Evolutionary conservation across 2,797 vertebrate species (phyloP).

Genomic region (Lithobates pipiens): DNA sequence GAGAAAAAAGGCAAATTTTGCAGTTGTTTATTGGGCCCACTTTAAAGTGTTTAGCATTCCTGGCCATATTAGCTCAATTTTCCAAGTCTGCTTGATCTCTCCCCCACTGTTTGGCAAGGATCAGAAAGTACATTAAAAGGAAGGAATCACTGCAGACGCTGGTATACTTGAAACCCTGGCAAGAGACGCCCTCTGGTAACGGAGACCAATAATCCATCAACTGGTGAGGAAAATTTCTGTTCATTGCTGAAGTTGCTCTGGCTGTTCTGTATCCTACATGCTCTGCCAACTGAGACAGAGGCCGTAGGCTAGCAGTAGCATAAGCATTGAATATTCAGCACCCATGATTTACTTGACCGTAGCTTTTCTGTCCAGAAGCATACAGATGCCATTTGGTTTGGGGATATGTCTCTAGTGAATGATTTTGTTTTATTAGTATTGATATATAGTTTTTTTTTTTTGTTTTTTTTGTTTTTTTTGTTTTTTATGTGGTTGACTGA

Average conservation of each 20-base stretch:
- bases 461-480: not conserved
- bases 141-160: not conserved
- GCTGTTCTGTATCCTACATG: not conserved
- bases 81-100: not conserved
- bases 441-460: not conserved
- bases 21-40: not conserved
- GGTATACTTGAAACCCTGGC: constrained; percentile 22
- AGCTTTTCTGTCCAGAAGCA: not conserved
- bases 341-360: not conserved
- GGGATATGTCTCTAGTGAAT: not conserved
- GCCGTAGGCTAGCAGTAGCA: not conserved
- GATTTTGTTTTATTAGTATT: constrained; percentile 10
- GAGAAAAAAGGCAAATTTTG: too few relatives aligned
- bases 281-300: not conserved
- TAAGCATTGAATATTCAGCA: not conserved
- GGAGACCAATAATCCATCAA: constrained; percentile 2
- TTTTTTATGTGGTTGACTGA: not conserved
- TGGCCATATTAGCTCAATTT: not conserved
- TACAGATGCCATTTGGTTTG: not conserved
- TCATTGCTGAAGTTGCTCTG: not conserved
- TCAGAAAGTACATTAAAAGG: not conserved
- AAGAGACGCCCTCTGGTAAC: not conserved
- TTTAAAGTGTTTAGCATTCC: not conserved
- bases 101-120: not conserved
- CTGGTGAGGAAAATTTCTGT: not conserved